A percentile compares a stretch with the other conserved stretches of the same genome.
Evolutionary conservation across 2,113 vertebrate species (phyloP).

Genomic region (Gnathonemus echidnorhynchus): DNA sequence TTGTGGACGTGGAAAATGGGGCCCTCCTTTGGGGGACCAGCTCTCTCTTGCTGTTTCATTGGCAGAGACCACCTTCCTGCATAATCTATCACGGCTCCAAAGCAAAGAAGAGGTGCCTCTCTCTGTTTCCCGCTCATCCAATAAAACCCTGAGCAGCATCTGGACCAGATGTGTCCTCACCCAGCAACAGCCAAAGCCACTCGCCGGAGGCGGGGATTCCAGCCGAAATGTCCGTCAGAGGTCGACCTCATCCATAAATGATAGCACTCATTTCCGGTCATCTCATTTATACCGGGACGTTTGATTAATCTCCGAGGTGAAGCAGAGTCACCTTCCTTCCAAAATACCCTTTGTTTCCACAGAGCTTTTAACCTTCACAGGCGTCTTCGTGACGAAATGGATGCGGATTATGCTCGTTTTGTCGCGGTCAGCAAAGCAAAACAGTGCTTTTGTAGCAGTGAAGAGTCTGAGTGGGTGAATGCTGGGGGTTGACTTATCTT

Average conservation of each 20-base stretch:
- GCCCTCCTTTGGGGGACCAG: not conserved
- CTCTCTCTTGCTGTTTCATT: not conserved
- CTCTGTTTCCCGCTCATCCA: not conserved
- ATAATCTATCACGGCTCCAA: not conserved
- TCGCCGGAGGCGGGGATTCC: not conserved
- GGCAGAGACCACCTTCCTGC: not conserved
- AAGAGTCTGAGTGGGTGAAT: not conserved
- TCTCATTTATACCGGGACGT: not conserved
- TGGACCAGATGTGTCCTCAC: not conserved
- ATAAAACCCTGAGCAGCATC: not conserved
- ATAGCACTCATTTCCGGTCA: not conserved
- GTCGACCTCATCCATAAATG: conserved; percentile 5
- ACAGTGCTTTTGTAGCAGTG: not conserved
- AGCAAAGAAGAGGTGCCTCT: not conserved
- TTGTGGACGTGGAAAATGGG: not conserved
- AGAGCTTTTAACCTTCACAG: not conserved
- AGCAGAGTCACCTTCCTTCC: not conserved
- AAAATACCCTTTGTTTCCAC: not conserved
- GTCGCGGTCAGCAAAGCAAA: not conserved
- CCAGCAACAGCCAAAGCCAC: not conserved
- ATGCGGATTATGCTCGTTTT: not conserved
- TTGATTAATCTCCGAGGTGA: not conserved
- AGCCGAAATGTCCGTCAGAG: not conserved
- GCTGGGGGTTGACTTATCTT: not conserved
- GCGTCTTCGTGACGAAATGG: not conserved